Percentiles rank a stretch among this genome's conserved stretches.
Evolutionary conservation across 1,140 invertebrate species (phyloP).

Genomic region (Scaptodrosophila lebanonensis): DNA sequence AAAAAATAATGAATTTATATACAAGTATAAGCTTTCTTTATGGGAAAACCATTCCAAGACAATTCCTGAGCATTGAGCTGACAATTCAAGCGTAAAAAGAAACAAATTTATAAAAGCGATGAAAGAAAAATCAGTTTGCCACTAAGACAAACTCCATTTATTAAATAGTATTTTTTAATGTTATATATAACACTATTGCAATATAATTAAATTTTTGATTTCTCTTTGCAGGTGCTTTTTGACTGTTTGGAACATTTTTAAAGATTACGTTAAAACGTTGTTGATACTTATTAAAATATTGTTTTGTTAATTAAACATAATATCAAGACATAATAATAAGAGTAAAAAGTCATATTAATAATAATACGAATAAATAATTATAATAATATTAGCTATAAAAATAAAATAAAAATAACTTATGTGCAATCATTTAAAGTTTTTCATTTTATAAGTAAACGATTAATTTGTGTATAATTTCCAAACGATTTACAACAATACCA

Average conservation of each 20-base stretch:
- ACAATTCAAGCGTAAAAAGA: too few species aligned
- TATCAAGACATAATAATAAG: constrained; percentile 35
- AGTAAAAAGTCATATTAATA: constrained; percentile 40
- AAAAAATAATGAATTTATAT: too few species aligned
- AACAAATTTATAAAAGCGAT: too few species aligned
- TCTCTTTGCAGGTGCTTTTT: constrained; percentile 71
- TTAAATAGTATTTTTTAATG: too few species aligned
- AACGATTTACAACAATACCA: background rate
- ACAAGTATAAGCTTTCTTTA: too few species aligned
- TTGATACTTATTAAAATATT: constrained; percentile 77
- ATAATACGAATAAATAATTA: constrained; percentile 40
- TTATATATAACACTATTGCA: constrained; percentile 28
- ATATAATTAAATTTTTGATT: constrained; percentile 9
- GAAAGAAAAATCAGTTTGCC: too few species aligned
- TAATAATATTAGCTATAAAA: constrained; percentile 23
- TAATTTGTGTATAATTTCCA: constrained; percentile 46
- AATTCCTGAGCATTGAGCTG: too few species aligned
- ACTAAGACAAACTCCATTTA: too few species aligned
- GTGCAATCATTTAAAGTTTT: constrained; percentile 61
- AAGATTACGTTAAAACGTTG: constrained; percentile 77
- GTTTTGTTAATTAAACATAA: constrained; percentile 59
- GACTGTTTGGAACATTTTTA: constrained; percentile 77
- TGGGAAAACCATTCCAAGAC: too few species aligned
- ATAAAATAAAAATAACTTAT: constrained; percentile 56
- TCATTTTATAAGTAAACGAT: constrained; percentile 37